Evolutionary conservation across 1,140 invertebrate species (phyloP).

Genomic region (Diorhabda elongata): DNA sequence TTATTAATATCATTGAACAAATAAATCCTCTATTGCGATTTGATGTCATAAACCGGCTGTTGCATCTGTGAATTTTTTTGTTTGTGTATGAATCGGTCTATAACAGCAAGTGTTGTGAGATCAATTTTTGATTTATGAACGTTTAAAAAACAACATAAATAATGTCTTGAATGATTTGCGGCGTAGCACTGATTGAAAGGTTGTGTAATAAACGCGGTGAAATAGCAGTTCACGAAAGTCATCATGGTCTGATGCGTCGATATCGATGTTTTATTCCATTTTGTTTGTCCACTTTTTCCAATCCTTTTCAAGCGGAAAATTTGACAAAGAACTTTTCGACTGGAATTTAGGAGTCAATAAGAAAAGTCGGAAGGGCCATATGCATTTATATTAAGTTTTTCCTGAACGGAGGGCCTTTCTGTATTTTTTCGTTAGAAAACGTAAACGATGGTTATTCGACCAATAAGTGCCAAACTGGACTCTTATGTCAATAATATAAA

Average conservation of each 20-base stretch:
- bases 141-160: too few relatives aligned
- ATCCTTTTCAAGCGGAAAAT: not conserved
- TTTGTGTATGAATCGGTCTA: too few relatives aligned
- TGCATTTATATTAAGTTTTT: not conserved
- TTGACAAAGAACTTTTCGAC: not conserved
- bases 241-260: not conserved
- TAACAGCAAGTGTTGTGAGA: too few relatives aligned
- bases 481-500: not conserved
- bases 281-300: not conserved
- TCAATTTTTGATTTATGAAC: too few relatives aligned
- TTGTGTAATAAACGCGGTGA: not conserved
- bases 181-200: not conserved
- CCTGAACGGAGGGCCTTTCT: not conserved
- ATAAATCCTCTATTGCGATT: too few relatives aligned
- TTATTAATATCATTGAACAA: too few relatives aligned
- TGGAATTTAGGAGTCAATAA: not conserved
- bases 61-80: too few relatives aligned
- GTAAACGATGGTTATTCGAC: not conserved
- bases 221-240: not conserved
- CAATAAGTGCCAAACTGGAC: not conserved
- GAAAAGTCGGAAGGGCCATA: not conserved
- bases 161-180: not conserved
- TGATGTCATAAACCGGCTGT: too few relatives aligned
- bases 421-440: not conserved
- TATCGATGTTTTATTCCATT: not conserved